Base-by-base conservation (phyloP, 1,140 invertebrate species). In the Rhagoletis zephyria region DNA sequence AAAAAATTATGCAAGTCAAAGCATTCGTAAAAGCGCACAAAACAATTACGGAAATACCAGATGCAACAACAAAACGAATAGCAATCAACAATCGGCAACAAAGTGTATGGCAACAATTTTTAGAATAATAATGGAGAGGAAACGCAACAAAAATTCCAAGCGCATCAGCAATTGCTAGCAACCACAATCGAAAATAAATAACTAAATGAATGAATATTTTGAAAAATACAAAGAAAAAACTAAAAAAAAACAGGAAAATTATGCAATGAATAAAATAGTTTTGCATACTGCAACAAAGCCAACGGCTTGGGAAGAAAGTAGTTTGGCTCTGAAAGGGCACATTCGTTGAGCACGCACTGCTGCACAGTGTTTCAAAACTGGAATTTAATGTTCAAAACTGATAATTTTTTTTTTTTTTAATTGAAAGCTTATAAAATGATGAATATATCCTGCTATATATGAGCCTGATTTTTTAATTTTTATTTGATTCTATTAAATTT, bases 1-100 rank as follows among this genome's bases (percentile, higher is more conserved):
- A 30, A 30, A 81, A 81, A 81, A n/a, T n/a, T 56, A 48, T 81
- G 74, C 42, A 81, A 81, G 74, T 81, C 74, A 81, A 81, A 81
- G 74, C 74, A 81, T 74, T 74, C 70, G 48, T 14, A 74, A 30
- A 74, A 10, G 45, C 40, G 48, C 30, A 51, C 16, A 56, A 81
- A 81, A 81, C 74, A 81, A 81, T 81, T 81, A 81, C 74, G 74
- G 74, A 81, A 81, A 81, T 81, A 56, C 42, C 48, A 10, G 10
- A 56, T 56, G 10, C 10, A 56, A 56, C 51, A 74, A 48, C 40
- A 48, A 48, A 45, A 3, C 40, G 7, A 10, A 74, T 42, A 19
- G 16, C n/a, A 7, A 14, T 4, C 61, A 63, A 7, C 61, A 63
- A 63, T 63, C 12, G 4, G 61, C n/a, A 16, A 63, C 61, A 63